Percentiles rank a stretch among this genome's conserved stretches.
These are phyloP conservation scores for Dione juno DNA, from an alignment of 2,888 invertebrate species.

Conservation along the genomic window DNA sequence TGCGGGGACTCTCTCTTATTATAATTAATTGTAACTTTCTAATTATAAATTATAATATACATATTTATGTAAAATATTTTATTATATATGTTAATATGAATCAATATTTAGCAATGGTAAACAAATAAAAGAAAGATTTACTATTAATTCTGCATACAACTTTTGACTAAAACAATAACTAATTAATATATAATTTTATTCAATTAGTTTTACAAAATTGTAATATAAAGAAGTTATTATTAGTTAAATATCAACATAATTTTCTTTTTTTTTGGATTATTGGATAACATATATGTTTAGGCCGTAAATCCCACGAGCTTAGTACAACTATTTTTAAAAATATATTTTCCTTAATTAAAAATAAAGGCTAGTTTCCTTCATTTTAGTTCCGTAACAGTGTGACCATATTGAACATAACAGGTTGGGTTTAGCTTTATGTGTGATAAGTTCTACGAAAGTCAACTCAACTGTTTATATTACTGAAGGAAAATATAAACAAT, in stretches of 20 bases:
- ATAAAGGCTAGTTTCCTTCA: slow-evolving; percentile 22
- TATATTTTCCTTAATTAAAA: slow-evolving; percentile 13
- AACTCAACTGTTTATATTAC: no score
- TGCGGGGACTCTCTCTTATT: slow-evolving; percentile 52
- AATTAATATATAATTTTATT: no score
- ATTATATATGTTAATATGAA: neutral
- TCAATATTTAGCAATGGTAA: neutral
- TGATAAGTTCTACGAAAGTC: no score
- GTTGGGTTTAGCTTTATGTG: no score
- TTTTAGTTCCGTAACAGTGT: neutral
- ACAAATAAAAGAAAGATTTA: no score
- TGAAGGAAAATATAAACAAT: no score
- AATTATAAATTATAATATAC: slow-evolving; percentile 45
- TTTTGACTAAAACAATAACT: no score
- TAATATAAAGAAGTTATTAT: no score
- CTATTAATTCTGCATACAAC: no score
- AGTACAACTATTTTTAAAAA: neutral
- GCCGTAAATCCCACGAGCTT: slow-evolving; percentile 1
- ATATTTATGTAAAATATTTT: neutral
- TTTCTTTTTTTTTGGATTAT: no score
- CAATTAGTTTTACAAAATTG: no score
- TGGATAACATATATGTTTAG: neutral
- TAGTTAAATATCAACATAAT: no score
- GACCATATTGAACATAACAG: neutral
- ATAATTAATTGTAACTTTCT: slow-evolving; percentile 51